Evolutionary conservation across 2,797 vertebrate genomes (phyloP).

Genomic region (Anguilla pacifica): DNA sequence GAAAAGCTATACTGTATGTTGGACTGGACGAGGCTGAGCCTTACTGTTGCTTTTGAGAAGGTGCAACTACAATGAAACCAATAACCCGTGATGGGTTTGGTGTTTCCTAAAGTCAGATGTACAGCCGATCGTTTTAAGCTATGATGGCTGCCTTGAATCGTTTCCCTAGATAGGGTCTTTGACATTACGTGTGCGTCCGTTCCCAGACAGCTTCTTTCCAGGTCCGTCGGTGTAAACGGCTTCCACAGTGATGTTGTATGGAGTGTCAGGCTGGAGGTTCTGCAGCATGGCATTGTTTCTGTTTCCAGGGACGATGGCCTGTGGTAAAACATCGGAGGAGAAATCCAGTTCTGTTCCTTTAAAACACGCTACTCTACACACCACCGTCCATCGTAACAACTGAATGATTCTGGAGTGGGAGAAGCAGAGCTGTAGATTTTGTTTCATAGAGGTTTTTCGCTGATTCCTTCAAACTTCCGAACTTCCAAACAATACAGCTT

Average conservation of each 20-base stretch:
- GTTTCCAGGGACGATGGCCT: conserved; percentile 90
- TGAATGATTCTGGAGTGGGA: not conserved
- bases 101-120: not conserved
- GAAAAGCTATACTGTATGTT: not conserved
- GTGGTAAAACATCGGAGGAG: conserved; percentile 39
- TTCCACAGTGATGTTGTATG: conserved; percentile 92
- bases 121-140: not conserved
- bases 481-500: not conserved
- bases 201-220: conserved; percentile 83
- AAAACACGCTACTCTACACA: not conserved
- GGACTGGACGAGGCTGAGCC: not conserved
- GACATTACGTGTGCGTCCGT: conserved; percentile 83
- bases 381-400: not conserved
- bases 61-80: not conserved
- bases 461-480: not conserved
- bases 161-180: not conserved
- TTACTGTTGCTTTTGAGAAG: not conserved
- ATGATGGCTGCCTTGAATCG: not conserved
- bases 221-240: conserved; percentile 89
- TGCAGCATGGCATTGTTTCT: conserved; percentile 90
- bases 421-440: not conserved
- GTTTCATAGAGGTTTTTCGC: not conserved
- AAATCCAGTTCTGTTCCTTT: not conserved
- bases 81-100: not conserved
- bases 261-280: conserved; percentile 85